Percentiles rank a stretch among this genome's conserved stretches.
Conservation (phyloP, 2,113 vertebrate species). For the Pavo muticus region DNA sequence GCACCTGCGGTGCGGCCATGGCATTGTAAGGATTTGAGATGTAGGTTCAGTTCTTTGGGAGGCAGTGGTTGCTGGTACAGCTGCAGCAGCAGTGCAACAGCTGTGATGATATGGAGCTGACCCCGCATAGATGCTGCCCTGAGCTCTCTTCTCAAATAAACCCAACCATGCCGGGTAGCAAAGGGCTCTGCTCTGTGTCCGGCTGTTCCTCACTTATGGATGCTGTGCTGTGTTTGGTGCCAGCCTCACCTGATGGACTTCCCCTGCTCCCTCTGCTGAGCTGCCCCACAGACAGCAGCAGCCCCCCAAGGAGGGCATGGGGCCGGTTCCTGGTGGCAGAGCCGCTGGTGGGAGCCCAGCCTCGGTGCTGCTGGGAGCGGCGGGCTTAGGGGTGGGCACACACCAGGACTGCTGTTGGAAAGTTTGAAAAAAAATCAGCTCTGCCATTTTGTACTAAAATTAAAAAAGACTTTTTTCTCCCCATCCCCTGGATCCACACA, state of each 20-base stretch:
- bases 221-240: neutral
- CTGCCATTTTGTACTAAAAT: neutral
- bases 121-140: fast-evolving
- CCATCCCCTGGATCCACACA: neutral
- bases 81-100: neutral
- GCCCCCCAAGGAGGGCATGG: fast-evolving
- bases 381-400: neutral
- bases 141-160: neutral
- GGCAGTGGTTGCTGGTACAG: neutral
- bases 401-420: neutral
- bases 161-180: fast-evolving
- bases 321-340: neutral
- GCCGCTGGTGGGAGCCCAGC: neutral
- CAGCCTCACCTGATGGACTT: neutral
- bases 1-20: fast-evolving
- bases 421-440: fast-evolving
- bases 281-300: neutral
- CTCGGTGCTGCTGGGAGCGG: neutral
- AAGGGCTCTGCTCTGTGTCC: neutral
- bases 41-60: neutral
- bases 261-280: neutral
- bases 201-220: neutral
- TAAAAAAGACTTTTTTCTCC: neutral
- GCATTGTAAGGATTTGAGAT: neutral
- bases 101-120: slow-evolving; percentile 21